These are phyloP conservation scores for Aricia agestis DNA, from an alignment of 1,140 invertebrate genomes.

Conservation along the genomic window DNA sequence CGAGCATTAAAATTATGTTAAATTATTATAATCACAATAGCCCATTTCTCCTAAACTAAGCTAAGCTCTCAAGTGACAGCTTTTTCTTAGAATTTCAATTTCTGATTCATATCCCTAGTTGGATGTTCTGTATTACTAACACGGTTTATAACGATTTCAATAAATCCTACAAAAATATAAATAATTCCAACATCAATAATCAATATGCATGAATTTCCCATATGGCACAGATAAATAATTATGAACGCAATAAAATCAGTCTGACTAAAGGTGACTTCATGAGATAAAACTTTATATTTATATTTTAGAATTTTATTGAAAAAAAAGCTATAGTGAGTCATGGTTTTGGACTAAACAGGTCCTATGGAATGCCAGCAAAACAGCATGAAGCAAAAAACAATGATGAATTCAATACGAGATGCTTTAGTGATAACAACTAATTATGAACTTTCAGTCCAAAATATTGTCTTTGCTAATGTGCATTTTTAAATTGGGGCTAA, in stretches of 20 bases:
- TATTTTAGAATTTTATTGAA: conserved; percentile 8
- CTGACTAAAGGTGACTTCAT: conserved; percentile 9
- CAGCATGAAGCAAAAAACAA: conserved; percentile 8
- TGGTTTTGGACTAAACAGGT: conserved; percentile 13
- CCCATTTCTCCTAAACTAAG: too few species aligned
- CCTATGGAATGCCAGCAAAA: conserved; percentile 16
- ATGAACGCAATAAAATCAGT: background rate
- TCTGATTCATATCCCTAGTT: too few species aligned
- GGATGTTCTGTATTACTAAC: too few species aligned
- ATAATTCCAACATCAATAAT: background rate
- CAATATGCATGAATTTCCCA: background rate
- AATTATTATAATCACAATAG: too few species aligned
- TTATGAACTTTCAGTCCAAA: too few species aligned
- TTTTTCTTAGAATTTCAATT: too few species aligned
- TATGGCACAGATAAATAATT: background rate
- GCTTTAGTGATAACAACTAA: too few species aligned
- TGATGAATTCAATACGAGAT: background rate
- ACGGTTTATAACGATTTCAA: too few species aligned
- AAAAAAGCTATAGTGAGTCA: conserved; percentile 13
- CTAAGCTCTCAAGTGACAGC: too few species aligned
- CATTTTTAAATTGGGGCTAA: too few species aligned
- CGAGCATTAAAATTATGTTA: too few species aligned
- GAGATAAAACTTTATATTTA: conserved; percentile 16
- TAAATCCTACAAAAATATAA: background rate
- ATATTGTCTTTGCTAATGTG: too few species aligned